Evolutionary conservation across 2,113 vertebrate species (phyloP), one percentile per base, ranked within the genome.

Genomic region (Ophiodon elongatus): DNA sequence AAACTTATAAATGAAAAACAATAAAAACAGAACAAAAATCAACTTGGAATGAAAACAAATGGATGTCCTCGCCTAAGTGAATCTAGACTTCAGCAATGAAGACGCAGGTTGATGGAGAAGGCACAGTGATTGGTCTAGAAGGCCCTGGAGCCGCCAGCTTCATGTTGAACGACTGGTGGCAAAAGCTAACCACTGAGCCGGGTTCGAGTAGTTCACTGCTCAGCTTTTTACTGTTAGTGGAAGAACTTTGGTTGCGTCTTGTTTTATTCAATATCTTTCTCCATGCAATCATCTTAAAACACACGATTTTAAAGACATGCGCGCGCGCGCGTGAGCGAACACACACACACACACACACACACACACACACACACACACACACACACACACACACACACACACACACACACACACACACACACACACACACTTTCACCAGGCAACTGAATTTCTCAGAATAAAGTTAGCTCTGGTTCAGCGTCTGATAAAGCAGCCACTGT

Each of bases 81-180:
- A 98, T 99, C 98, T 99, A 99, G 98, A 96, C 96, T 96, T 99
- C 98, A 99, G 97, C 98, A 98, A 97, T 97, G 98, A 99, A 96
- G 95, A 43, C 91, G 90, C 80, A 92, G 90, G 65, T 83, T 93
- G 93, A 95, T 73, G 78, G 72, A 87, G 84, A 57, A 88, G 67
- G 87, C 90, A 93, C 90, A 88, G 79, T 50, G 81, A 64, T 6
- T 78, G 89, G 76, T 70, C 65, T n/a, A 21, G 62, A 71, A 43
- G 56, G 63, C 63, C 64, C 29, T 9, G 33, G 7, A 64, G 68
- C 29, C 4, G 70, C 67, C 60, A 7, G 74, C 45, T 83, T 73
- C 71, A 81, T 52, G 35, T 19, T 31, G 37, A 2, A 59, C 8
- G 35, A 33, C 37, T 10, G 41, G 23, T 70, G 23, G 43, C 4